These are phyloP conservation scores for Passer montanus DNA, from an alignment of 2,113 vertebrate species.

Conservation along the genomic window DNA sequence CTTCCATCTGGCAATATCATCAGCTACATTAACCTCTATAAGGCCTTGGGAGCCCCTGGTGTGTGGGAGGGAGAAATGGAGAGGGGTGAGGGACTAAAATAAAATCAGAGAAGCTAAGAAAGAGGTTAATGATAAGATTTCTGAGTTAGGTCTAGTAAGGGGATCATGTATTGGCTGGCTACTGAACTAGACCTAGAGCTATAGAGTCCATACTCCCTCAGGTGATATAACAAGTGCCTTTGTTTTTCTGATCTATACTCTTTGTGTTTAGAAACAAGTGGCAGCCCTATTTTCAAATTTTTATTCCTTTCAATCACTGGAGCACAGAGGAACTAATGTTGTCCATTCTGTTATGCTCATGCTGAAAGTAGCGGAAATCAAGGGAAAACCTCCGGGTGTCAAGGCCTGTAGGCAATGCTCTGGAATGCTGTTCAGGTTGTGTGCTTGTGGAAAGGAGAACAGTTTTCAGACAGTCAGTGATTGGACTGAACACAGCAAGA, in stretches of 20 bases:
- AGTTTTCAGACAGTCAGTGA: not conserved
- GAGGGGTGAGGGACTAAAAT: not conserved
- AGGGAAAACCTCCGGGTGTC: not conserved
- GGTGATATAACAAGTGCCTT: not conserved
- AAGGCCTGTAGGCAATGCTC: not conserved
- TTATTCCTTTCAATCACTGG: not conserved
- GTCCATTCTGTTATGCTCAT: not conserved
- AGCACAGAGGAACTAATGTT: not conserved
- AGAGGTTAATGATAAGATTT: not conserved
- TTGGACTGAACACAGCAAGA: not conserved
- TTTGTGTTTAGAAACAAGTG: not conserved
- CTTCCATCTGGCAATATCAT: not conserved
- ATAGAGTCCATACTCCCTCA: not conserved
- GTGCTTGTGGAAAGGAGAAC: not conserved
- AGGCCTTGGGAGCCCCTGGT: not conserved
- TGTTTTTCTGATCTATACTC: not conserved
- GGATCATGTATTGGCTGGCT: accelerated
- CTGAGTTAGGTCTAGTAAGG: not conserved
- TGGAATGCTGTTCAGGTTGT: not conserved
- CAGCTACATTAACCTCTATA: not conserved
- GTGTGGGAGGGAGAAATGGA: not conserved
- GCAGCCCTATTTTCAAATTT: not conserved
- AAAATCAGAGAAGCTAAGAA: not conserved
- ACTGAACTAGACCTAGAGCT: not conserved
- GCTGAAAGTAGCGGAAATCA: not conserved